Base-by-base conservation (phyloP, 1,140 invertebrate species). In the Zaprionus ornatus region DNA sequence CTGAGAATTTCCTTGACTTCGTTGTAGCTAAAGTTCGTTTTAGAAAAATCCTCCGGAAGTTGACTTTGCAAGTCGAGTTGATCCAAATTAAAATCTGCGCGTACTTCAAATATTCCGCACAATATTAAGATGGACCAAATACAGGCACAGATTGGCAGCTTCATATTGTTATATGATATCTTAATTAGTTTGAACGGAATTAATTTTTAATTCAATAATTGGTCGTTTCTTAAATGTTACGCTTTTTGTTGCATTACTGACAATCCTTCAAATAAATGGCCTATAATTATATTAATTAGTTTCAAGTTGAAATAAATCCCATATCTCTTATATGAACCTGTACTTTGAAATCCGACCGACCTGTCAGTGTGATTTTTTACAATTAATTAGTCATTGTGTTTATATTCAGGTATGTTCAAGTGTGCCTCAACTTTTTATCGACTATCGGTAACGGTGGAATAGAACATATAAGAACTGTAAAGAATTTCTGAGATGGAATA, bases 11-110 rank as follows among this genome's bases (percentile, higher is more conserved):
- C 88, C 19, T 81, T 86, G 9, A 71, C 37, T 37, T 90, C 79
- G 27, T 57, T 68, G 10, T 59, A 21, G 25, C 25, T 79, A 2
- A 81, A 68, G 21, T 85, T 90, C 7, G 78, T 50, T 52, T 79
- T 79, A 0, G 61, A 10, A 3, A 77, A 17, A 19, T 73, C 79
- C 4, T 80, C 77, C 7, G 71, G 62, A 7, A 90, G 56, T 55
- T 90, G 86, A 12, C 62, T 67, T 54, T 72, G 75, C 21, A 88
- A 42, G n/a, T 88, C 84, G 3, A 82, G 64, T 15, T 88, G 76
- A n/a, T 86, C 82, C 10, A 86, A 21, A 66, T 73, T 82, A 6
- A 87, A 50, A 35, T 88, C 57, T 19, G 79, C 82, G 13, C 27
- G 42, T 9, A 37, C 52, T 61, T 27, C 45, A 45, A 37, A 64